Base-by-base conservation (phyloP, 2,113 vertebrate genomes). In the Ammodytes marinus region DNA sequence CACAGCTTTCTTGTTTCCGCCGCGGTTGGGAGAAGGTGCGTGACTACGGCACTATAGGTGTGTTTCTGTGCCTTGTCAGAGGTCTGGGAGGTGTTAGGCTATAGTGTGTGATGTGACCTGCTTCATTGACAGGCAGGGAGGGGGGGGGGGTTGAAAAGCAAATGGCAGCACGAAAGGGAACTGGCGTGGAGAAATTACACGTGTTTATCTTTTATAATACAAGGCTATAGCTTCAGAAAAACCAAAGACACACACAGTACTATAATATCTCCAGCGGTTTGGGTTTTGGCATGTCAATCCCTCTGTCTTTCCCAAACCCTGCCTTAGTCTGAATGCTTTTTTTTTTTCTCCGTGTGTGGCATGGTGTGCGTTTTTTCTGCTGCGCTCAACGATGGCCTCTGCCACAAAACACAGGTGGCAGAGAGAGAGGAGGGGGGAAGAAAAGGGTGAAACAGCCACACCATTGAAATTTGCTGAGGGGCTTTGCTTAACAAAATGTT, bases 401-500 rank as follows among this genome's bases (percentile, higher is more conserved):
- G 69, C 87, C 71, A 54, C 86, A 87, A 86, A 91, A 86, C 84
- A 70, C 92, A 92, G 91, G 91, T 92, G 93, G 87, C 10, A 19
- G 86, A 11, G 5, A 5, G 4, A 37, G 6, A 49, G 71, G 27
- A 70, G n/a, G 35, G 17, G 27, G 4, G 49, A 47, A 77, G 69
- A 66, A 72, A 74, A 61, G 68, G 45, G 15, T 5, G 10, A 77
- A 84, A 80, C 79, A 11, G 75, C 59, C 64, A 57, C 76, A 63
- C 11, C 19, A 7, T 76, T 83, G 83, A 90, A 89, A 94, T 87
- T 75, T 85, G 86, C 85, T 2, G 85, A 86, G 80, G 27, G 79
- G 78, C 89, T 93, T 92, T 88, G 88, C 90, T 86, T 85, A 90
- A 91, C 91, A 95, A 87, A 89, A 86, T 74, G 87, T 77, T 93